A percentile compares a stretch with the other conserved stretches of the same genome.
These are phyloP conservation scores for Synergus japonicus DNA, from an alignment of 2,888 invertebrate species.

Conservation along the genomic window DNA sequence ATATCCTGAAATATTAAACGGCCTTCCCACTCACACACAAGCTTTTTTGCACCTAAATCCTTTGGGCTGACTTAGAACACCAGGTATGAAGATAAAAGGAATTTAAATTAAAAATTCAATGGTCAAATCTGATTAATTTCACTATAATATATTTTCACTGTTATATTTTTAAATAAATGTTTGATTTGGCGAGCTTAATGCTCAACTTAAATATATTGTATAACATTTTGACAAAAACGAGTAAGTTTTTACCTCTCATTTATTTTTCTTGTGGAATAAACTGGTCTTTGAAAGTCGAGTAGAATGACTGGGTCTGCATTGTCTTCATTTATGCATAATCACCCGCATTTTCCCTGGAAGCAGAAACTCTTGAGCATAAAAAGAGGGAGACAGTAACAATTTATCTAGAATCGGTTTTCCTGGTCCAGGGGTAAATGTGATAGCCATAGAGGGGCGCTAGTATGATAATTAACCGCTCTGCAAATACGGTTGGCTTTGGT, in stretches of 20 bases:
- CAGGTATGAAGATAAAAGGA: neutral
- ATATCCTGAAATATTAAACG: constrained; percentile 69
- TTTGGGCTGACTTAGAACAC: neutral
- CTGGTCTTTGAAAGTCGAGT: too few relatives aligned
- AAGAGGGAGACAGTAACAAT: constrained; percentile 10
- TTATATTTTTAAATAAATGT: too few relatives aligned
- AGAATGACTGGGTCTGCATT: too few relatives aligned
- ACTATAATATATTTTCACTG: too few relatives aligned
- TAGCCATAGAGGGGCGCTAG: constrained; percentile 36
- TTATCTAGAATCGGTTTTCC: constrained; percentile 37
- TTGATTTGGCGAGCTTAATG: too few relatives aligned
- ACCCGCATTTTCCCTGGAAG: neutral
- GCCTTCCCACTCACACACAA: constrained; percentile 9
- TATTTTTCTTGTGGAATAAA: too few relatives aligned
- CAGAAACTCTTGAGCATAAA: constrained; percentile 4
- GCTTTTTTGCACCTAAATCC: neutral
- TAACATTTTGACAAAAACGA: too few relatives aligned
- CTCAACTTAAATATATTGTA: too few relatives aligned
- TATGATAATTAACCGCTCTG: constrained; percentile 68
- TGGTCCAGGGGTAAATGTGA: constrained; percentile 23
- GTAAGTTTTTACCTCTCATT: too few relatives aligned
- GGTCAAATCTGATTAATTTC: neutral
- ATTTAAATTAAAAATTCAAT: neutral
- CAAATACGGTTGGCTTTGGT: constrained; percentile 61
- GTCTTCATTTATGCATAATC: neutral